phyloP scores from a whole-genome alignment of 2,888 invertebrate genomes.

The Acanthopleura granulata region DNA sequence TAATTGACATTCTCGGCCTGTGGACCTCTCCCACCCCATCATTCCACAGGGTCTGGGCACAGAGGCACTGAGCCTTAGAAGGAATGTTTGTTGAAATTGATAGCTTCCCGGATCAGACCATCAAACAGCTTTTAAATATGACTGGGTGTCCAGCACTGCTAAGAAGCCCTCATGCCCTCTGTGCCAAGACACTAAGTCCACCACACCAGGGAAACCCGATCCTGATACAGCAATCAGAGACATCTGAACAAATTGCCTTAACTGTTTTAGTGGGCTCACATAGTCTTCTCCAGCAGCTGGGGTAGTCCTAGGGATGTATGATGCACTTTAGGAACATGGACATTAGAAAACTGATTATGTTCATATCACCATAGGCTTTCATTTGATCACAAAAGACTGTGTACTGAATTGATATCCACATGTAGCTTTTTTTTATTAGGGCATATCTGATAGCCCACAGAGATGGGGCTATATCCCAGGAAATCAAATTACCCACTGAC shows the following conservation, averaged over 20 bases:
- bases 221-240: not conserved
- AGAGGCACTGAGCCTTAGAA: not conserved
- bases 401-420: too few relatives aligned
- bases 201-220: too few relatives aligned
- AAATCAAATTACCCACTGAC: constrained; percentile 1
- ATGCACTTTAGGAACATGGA: too few relatives aligned
- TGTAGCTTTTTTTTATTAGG: too few relatives aligned
- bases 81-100: constrained; percentile 8
- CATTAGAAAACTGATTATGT: too few relatives aligned
- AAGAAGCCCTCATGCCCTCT: too few relatives aligned
- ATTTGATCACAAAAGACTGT: too few relatives aligned
- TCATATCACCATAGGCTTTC: too few relatives aligned
- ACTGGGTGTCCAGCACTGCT: not conserved
- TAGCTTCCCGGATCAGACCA: not conserved
- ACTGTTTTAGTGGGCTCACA: not conserved
- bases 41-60: not conserved
- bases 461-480: not conserved
- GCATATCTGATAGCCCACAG: too few relatives aligned
- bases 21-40: not conserved
- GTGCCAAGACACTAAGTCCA: not conserved
- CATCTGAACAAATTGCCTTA: constrained; percentile 4
- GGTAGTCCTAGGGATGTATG: too few relatives aligned
- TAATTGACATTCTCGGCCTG: not conserved
- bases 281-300: too few relatives aligned
- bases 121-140: not conserved